These are phyloP conservation scores for Otus scops DNA, from an alignment of 2,797 vertebrate genomes.

Conservation along the genomic window DNA sequence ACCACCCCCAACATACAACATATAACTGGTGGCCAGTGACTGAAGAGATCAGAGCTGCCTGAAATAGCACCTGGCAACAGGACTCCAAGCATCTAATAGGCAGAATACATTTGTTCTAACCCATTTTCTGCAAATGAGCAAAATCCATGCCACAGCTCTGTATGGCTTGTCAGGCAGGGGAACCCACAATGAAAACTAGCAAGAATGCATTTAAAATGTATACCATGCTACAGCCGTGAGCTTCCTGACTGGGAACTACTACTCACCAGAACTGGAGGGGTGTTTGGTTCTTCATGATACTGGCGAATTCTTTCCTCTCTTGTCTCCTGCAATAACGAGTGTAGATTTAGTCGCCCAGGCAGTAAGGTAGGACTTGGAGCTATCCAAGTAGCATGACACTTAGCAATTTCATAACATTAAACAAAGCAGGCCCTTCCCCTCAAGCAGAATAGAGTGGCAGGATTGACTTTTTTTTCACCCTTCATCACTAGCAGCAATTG, in stretches of 20 bases:
- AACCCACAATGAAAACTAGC: not conserved
- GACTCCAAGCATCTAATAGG: not conserved
- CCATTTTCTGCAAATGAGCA: not conserved
- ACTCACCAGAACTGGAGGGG: conserved; percentile 84
- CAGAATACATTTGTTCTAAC: not conserved
- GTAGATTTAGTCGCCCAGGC: not conserved
- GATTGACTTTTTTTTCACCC: not conserved
- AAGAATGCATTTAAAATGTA: not conserved
- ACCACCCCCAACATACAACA: not conserved
- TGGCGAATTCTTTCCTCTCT: conserved; percentile 86
- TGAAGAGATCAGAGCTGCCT: not conserved
- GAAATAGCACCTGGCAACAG: not conserved
- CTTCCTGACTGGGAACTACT: not conserved
- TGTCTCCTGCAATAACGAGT: conserved; percentile 76
- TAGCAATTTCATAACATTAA: not conserved
- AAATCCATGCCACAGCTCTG: not conserved
- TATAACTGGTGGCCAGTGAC: not conserved
- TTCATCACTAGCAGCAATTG: not conserved
- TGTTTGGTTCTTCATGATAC: conserved; percentile 83
- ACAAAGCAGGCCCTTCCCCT: not conserved
- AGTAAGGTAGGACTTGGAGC: not conserved
- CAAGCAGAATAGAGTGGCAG: not conserved
- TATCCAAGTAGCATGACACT: not conserved
- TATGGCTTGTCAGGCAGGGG: not conserved
- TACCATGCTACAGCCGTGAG: not conserved